These are phyloP conservation scores for Melitaea athalia DNA, from an alignment of 2,888 invertebrate species.

Conservation along the genomic window DNA sequence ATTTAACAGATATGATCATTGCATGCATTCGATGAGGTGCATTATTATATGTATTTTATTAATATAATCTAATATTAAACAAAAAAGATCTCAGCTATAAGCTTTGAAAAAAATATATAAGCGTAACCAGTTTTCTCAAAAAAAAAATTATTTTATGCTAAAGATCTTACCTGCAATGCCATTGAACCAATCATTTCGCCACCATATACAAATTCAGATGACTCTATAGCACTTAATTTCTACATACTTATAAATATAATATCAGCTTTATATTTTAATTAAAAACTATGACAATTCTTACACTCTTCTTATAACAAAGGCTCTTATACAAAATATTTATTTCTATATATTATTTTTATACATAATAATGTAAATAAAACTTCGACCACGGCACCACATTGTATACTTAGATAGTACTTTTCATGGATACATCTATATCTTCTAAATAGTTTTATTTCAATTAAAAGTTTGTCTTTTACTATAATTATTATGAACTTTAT, in stretches of 20 bases:
- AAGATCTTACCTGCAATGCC: constrained; percentile 30
- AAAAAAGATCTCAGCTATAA: too few species aligned
- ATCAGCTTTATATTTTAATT: background rate
- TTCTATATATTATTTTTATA: too few species aligned
- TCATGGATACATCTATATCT: background rate
- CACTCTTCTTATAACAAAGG: too few species aligned
- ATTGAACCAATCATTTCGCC: constrained; percentile 23
- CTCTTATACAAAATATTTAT: too few species aligned
- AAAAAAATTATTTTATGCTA: background rate
- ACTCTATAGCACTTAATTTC: constrained; percentile 16
- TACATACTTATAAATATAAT: background rate
- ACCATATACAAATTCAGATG: constrained; percentile 29
- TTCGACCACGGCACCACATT: background rate
- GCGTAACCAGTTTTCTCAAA: too few species aligned
- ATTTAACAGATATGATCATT: constrained; percentile 6
- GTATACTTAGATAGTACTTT: background rate
- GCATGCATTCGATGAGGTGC: background rate
- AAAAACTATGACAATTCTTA: background rate
- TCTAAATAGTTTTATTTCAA: background rate
- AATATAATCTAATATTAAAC: too few species aligned
- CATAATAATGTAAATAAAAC: background rate
- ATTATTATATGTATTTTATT: background rate
- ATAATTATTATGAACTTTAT: background rate
- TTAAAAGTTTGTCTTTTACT: too few species aligned
- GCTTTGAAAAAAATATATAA: too few species aligned